Conservation (phyloP, 2,888 invertebrate genomes). For the Crepidodera aurea region DNA sequence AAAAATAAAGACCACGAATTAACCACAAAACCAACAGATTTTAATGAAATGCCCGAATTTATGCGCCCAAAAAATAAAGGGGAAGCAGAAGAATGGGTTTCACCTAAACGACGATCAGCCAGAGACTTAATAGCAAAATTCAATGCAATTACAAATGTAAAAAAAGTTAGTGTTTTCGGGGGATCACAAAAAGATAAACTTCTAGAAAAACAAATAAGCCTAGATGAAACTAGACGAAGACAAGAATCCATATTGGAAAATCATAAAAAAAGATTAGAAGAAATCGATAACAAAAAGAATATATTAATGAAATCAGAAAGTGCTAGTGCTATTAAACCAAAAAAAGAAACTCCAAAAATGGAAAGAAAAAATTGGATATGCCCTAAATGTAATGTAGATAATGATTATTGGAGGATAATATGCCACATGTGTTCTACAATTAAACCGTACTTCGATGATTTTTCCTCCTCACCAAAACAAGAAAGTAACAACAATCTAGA, state of each 20-base stretch:
- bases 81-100: constrained; percentile 52
- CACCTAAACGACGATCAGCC: constrained; percentile 59
- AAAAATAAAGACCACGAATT: constrained; percentile 56
- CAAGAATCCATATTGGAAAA: constrained; percentile 50
- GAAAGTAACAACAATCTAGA: neutral
- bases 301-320: constrained; percentile 59
- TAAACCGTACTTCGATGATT: constrained; percentile 2
- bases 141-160: constrained; percentile 68
- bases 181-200: constrained; percentile 54
- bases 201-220: constrained; percentile 52
- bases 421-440: constrained; percentile 3
- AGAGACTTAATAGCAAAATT: constrained; percentile 70
- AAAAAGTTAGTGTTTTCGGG: constrained; percentile 64
- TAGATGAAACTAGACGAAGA: constrained; percentile 49
- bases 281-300: constrained; percentile 51
- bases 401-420: constrained; percentile 5
- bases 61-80: constrained; percentile 57
- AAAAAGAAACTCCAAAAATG: constrained; percentile 45
- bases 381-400: neutral
- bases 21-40: constrained; percentile 34
- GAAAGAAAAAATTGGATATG: neutral
- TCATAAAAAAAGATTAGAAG: constrained; percentile 52
- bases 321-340: constrained; percentile 53
- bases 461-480: neutral
- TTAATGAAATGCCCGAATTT: constrained; percentile 58